Evolutionary conservation across 2,888 invertebrate species (phyloP).

Genomic region (Drosophila pseudotakahashii): DNA sequence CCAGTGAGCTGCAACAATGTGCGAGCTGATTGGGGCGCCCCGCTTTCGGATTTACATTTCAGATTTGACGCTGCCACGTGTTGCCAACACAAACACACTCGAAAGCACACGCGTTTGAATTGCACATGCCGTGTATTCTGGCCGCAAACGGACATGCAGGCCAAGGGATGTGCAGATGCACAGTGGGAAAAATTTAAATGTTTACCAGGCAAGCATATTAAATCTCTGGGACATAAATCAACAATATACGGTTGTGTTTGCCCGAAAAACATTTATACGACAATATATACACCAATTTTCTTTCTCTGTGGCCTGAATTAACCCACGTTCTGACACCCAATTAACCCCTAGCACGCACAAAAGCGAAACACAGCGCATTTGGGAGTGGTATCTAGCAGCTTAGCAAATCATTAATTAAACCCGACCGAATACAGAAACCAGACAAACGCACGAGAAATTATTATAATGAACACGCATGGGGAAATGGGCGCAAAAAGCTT

Average conservation of each 20-base stretch:
- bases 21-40: slow-evolving; percentile 42
- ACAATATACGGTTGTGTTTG: no score
- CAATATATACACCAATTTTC: background rate
- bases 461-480: slow-evolving; percentile 68
- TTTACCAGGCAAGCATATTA: background rate
- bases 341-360: slow-evolving; percentile 49
- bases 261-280: background rate
- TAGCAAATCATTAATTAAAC: slow-evolving; percentile 72
- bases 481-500: slow-evolving; percentile 63
- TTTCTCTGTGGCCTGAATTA: slow-evolving; percentile 9
- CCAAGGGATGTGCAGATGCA: slow-evolving; percentile 17
- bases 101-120: slow-evolving; percentile 40
- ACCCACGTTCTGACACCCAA: slow-evolving; percentile 68
- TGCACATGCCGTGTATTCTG: slow-evolving; percentile 33
- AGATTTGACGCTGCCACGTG: slow-evolving; percentile 63
- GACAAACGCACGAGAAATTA: slow-evolving; percentile 49
- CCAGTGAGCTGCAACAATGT: slow-evolving; percentile 50
- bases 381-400: slow-evolving; percentile 46
- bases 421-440: slow-evolving; percentile 37
- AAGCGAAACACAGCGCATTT: slow-evolving; percentile 20
- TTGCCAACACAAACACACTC: slow-evolving; percentile 50
- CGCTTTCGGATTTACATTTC: slow-evolving; percentile 14
- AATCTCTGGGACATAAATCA: background rate
- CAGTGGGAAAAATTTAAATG: background rate
- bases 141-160: slow-evolving; percentile 40